Percentiles rank a stretch among this genome's conserved stretches.
These are phyloP conservation scores for Polydrusus cervinus DNA, from an alignment of 2,888 invertebrate species.

Conservation along the genomic window DNA sequence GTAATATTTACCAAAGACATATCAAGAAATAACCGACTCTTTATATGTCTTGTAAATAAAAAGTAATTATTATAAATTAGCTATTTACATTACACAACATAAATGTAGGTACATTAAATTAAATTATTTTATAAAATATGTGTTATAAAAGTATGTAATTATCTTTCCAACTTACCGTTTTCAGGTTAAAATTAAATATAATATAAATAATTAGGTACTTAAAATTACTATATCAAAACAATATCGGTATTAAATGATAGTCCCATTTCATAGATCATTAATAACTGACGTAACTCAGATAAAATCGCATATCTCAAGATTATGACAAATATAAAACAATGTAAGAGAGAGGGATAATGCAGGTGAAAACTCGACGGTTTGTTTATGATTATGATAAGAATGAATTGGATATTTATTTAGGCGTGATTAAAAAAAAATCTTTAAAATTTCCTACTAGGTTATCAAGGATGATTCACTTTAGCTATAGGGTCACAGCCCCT, in stretches of 20 bases:
- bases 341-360: neutral
- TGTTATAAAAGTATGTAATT: neutral
- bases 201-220: neutral
- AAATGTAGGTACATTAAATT: too few relatives aligned
- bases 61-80: too few relatives aligned
- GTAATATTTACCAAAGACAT: too few relatives aligned
- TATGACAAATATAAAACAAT: neutral
- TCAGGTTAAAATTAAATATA: neutral
- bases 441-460: too few relatives aligned
- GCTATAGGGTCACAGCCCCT: too few relatives aligned
- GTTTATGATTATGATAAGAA: too few relatives aligned
- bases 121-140: neutral
- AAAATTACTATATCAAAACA: neutral
- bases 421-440: too few relatives aligned
- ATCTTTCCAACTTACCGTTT: neutral
- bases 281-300: slow-evolving; percentile 6
- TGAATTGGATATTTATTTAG: too few relatives aligned
- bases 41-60: too few relatives aligned
- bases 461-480: too few relatives aligned
- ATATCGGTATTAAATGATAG: neutral
- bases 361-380: neutral
- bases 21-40: too few relatives aligned
- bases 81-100: too few relatives aligned
- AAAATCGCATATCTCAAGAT: slow-evolving; percentile 4
- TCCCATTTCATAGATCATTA: neutral